Base-by-base conservation (phyloP, 2,113 vertebrate species). In the Athene cunicularia region DNA sequence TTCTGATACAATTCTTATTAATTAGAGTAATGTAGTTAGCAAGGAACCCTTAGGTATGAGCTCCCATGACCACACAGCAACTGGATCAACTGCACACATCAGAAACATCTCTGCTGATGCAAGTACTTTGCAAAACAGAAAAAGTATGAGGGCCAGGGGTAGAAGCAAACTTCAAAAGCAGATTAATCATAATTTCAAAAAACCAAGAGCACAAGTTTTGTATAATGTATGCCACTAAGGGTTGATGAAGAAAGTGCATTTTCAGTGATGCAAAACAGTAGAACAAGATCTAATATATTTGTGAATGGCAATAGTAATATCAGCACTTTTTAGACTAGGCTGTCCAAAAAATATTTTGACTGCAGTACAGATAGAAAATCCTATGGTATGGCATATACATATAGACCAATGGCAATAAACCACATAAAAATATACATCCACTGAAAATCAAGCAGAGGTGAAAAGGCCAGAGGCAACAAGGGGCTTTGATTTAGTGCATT, bases 11-110 rank as follows among this genome's bases (percentile, higher is more conserved):
- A 33, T 43, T 74, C 12, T 73, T 66, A 76, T 35, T 15, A 73
- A 76, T 35, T 15, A 73, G 45, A 80, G 32, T 15, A 84, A 66
- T 22, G 76, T 0, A 73, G 39, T 56, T 66, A 91, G 32, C 71
- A 90, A 90, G 90, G 95, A 79, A 94, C 79, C 80, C 63, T 90
- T 80, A 74, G 60, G 59, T 72, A 80, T 41, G 55, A 94, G 86
- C 52, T 88, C 45, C 72, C 58, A 52, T 0, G 8, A 62, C 45
- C 68, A 93, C 77, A 75, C 33, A 82, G 70, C 60, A 72, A 74
- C 21, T 55, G 56, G 9, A 67, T 53, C 66, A 75, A 43, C 7
- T 2, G 3, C 39, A 75, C 22, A 32, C 55, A 56, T 58, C 55
- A 80, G 63, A 72, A 92, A 71, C 22, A 80, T 41, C 37, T 87